phyloP scores from a whole-genome alignment of 2,888 invertebrate species.

The Lasius fuliginosus region DNA sequence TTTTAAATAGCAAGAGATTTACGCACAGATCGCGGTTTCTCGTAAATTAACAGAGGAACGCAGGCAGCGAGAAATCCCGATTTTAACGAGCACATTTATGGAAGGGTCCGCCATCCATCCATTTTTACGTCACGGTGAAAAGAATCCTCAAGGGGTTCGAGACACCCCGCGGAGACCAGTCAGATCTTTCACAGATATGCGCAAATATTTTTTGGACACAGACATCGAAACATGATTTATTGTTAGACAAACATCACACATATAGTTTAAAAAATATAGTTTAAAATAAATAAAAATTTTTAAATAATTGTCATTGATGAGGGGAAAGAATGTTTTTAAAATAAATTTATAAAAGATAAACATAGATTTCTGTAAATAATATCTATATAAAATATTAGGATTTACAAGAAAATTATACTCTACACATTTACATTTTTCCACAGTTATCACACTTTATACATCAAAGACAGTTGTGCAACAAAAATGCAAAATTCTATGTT shows the following conservation, averaged over 20 bases:
- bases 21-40: background rate
- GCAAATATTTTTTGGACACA: slow-evolving; percentile 46
- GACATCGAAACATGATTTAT: background rate
- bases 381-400: background rate
- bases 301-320: background rate
- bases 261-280: background rate
- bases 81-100: slow-evolving; percentile 50
- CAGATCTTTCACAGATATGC: slow-evolving; percentile 49
- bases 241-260: background rate
- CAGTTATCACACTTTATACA: background rate
- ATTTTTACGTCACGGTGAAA: slow-evolving; percentile 45
- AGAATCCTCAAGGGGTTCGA: slow-evolving; percentile 39
- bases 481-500: slow-evolving; percentile 6
- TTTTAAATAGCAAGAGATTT: background rate
- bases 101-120: slow-evolving; percentile 34
- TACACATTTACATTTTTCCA: background rate
- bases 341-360: background rate
- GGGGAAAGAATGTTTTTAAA: background rate
- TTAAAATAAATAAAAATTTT: background rate
- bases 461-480: background rate
- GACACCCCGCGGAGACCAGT: slow-evolving; percentile 32
- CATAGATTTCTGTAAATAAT: background rate
- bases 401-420: background rate
- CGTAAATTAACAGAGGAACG: slow-evolving; percentile 27
- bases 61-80: slow-evolving; percentile 38